Evolutionary conservation across 2,888 invertebrate genomes (phyloP), one percentile per base, ranked within the genome.

Genomic region (Yponomeuta sedellus): DNA sequence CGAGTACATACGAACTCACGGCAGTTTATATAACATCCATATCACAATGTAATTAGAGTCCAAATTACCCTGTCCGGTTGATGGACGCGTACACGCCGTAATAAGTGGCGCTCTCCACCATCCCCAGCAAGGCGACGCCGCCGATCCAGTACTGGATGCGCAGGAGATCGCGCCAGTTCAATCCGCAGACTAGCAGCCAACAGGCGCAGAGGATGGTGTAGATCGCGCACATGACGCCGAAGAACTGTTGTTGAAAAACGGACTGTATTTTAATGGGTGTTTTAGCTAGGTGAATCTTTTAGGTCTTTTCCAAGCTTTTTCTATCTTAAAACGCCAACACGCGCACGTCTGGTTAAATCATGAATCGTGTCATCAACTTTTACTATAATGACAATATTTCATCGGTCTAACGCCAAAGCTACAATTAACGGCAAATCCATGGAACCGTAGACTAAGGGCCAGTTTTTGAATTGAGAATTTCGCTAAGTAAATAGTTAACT

Each of bases 131-230:
- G 67, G 98, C 97, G 12, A 98, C 97, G 39, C 94, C 97, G 8
- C 97, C 98, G 78, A 99, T 97, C 98, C 98, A 98, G 87, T 97
- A 98, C 90, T 99, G 98, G 61, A 98, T 96, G 44, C 98, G 92
- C 65, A 98, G 92, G 25, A 98, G 88, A 82, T 98, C 98, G 58
- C 96, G 92, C 97, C 98, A 98, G 83, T 97, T 97, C 72, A 95
- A 88, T 74, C 95, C 96, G 66, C 97, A 96, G 64, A 97, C 94
- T 0, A 94, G 77, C 65, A 98, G 91, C 98, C 98, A 98, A 52
- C 94, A 92, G 0, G 96, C 79, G 39, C 97, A 97, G 75, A 95
- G 93, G n/a, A 95, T 80, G 0, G 97, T 94, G 86, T 98, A 98
- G 65, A 97, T 94, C 5, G 95, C 92, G 77, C 97, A 98, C 97